Percentiles rank a stretch among this genome's conserved stretches.
Evolutionary conservation across 2,113 vertebrate species (phyloP).

Genomic region (Dendrocopos noguchii): DNA sequence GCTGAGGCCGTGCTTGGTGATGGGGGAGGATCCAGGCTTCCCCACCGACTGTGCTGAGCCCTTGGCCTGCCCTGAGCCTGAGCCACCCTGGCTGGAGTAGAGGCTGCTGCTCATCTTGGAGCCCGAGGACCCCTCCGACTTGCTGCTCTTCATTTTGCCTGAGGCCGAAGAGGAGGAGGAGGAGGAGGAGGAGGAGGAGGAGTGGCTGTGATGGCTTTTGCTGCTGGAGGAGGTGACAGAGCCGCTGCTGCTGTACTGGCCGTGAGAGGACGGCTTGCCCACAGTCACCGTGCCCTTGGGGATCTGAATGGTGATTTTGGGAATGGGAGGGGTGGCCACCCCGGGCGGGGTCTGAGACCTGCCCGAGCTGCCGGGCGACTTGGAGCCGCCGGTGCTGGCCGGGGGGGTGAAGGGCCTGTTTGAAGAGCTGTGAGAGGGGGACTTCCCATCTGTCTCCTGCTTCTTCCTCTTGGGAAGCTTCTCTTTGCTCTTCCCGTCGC

Average conservation of each 20-base stretch:
- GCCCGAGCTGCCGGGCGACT: conserved; percentile 94
- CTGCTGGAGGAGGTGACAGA: conserved; percentile 84
- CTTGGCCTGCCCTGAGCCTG: conserved; percentile 88
- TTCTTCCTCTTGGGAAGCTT: conserved; percentile 96
- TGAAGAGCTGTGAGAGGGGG: conserved; percentile 92
- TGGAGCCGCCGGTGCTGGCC: conserved; percentile 91
- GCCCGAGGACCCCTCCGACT: conserved; percentile 88
- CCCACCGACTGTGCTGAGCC: conserved; percentile 90
- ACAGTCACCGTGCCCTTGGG: conserved; percentile 93
- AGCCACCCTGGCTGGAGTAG: conserved; percentile 83
- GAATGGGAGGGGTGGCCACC: conserved; percentile 94
- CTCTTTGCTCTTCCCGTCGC: conserved; percentile 95
- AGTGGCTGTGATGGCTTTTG: conserved; percentile 96
- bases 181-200: conserved; percentile 85
- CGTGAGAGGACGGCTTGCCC: conserved; percentile 92
- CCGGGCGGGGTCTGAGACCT: conserved; percentile 95
- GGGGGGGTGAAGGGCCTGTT: conserved; percentile 94
- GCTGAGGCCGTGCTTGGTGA: conserved; percentile 91
- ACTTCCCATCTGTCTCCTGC: conserved; percentile 92
- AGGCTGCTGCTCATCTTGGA: conserved; percentile 86
- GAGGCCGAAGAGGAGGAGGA: conserved; percentile 86
- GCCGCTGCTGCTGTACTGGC: conserved; percentile 92
- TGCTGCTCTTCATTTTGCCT: conserved; percentile 94
- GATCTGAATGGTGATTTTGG: conserved; percentile 98
- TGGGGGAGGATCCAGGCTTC: conserved; percentile 93